Conservation (phyloP, 2,113 vertebrate genomes). For the Tachysurus fulvidraco region DNA sequence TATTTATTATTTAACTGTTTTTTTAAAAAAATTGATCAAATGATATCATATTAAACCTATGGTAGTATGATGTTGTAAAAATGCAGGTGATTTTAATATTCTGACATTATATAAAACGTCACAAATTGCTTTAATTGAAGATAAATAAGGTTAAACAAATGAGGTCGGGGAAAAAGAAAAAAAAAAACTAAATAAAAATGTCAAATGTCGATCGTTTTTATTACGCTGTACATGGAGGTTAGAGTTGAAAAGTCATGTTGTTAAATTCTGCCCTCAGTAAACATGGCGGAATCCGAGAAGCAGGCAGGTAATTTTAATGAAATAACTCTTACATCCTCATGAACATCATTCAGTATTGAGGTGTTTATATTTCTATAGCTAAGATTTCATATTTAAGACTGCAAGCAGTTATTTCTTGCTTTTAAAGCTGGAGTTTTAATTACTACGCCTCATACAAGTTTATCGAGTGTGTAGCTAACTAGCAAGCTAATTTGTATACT, state of each 20-base stretch:
- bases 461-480: background rate
- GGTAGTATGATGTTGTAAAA: background rate
- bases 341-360: background rate
- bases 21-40: background rate
- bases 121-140: background rate
- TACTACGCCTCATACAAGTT: background rate
- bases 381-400: background rate
- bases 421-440: background rate
- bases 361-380: background rate
- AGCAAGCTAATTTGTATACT: background rate
- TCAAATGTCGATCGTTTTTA: background rate
- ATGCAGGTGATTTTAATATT: background rate
- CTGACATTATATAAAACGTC: background rate
- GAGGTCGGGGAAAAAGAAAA: background rate
- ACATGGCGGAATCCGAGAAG: slow-evolving; percentile 82
- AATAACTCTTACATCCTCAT: background rate
- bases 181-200: background rate
- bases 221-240: background rate
- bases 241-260: slow-evolving; percentile 59
- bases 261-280: slow-evolving; percentile 55
- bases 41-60: background rate
- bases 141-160: background rate
- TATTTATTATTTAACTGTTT: background rate
- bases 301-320: slow-evolving; percentile 55
- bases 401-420: background rate